phyloP scores from a whole-genome alignment of 2,113 vertebrate species.

The Hippocampus barbouri region DNA sequence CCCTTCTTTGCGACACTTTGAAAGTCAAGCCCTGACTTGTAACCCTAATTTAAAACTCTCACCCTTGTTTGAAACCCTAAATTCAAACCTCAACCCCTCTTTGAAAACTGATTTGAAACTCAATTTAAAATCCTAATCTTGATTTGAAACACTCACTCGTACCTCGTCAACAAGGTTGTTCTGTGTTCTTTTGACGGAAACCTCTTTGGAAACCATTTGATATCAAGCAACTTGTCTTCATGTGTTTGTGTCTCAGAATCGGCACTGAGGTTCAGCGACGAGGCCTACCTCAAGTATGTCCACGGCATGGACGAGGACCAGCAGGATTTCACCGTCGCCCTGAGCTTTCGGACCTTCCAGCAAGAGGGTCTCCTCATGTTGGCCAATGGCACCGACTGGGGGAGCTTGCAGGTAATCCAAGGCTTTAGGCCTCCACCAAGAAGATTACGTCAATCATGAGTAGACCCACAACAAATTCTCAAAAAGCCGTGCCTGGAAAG shows the following conservation, averaged over 20 bases:
- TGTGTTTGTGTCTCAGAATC: conserved; percentile 74
- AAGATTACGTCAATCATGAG: neutral
- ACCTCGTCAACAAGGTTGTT: too few relatives aligned
- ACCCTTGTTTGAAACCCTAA: too few relatives aligned
- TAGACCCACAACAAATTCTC: neutral
- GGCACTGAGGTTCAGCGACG: conserved; percentile 78
- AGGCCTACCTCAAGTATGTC: conserved; percentile 77
- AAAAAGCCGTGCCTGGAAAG: neutral
- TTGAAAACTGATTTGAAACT: too few relatives aligned
- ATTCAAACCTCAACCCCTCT: too few relatives aligned
- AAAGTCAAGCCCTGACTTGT: too few relatives aligned
- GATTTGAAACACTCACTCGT: too few relatives aligned
- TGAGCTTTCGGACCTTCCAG: conserved; percentile 84
- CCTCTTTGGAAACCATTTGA: neutral
- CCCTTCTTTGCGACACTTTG: too few relatives aligned
- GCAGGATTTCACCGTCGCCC: conserved; percentile 72
- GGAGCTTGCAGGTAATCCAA: conserved; percentile 77
- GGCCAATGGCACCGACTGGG: conserved; percentile 70
- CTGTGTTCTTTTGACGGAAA: too few relatives aligned
- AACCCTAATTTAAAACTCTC: too few relatives aligned
- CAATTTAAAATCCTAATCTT: too few relatives aligned
- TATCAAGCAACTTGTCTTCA: neutral
- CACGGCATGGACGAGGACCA: conserved; percentile 69
- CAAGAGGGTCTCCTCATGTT: conserved; percentile 68
- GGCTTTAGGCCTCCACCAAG: neutral